These are phyloP conservation scores for Erythrocebus patas DNA, from an alignment of 2,113 vertebrate species.

Conservation along the genomic window DNA sequence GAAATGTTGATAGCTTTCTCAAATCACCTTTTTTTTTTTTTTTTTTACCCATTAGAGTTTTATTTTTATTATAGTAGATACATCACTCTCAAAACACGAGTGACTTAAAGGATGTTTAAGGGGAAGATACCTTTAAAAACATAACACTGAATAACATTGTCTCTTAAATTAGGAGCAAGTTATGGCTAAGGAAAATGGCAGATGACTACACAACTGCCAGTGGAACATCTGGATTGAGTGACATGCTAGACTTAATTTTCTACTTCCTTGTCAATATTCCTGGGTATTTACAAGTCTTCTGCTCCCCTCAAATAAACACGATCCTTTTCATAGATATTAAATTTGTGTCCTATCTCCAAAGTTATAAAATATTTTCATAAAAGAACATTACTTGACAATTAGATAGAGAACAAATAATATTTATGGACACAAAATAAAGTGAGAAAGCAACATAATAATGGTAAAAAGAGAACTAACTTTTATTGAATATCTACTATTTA, in stretches of 20 bases:
- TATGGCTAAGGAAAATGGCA: not conserved
- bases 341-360: not conserved
- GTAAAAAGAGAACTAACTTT: not conserved
- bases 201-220: not conserved
- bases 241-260: not conserved
- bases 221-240: not conserved
- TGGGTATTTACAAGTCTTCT: not conserved
- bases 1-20: not conserved
- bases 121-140: not conserved
- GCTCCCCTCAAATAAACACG: not conserved
- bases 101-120: not conserved
- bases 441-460: not conserved
- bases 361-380: not conserved
- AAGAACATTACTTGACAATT: not conserved
- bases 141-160: not conserved
- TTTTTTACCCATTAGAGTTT: not conserved
- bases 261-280: not conserved
- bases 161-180: constrained; percentile 1
- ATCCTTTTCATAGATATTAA: not conserved
- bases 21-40: not conserved
- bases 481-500: not conserved
- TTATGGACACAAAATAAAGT: not conserved
- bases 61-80: not conserved
- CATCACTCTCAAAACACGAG: not conserved
- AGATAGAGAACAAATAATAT: not conserved